A percentile compares a stretch with the other conserved stretches of the same genome.
phyloP scores from a whole-genome alignment of 2,113 vertebrate genomes.

The Vulpes ferrilata region DNA sequence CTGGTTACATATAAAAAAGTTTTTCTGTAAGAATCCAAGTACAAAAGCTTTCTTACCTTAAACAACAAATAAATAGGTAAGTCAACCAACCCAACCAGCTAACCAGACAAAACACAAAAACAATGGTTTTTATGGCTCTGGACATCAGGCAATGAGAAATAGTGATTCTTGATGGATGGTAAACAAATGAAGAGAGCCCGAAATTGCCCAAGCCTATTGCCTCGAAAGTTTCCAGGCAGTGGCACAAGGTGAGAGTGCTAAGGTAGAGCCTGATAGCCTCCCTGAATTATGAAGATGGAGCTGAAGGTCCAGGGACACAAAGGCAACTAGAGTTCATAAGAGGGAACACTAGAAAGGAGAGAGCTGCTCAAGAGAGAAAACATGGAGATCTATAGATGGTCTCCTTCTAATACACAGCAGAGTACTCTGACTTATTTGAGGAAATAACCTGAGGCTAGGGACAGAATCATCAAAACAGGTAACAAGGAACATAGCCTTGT shows the following conservation, averaged over 20 bases:
- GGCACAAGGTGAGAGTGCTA: not conserved
- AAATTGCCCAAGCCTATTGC: not conserved
- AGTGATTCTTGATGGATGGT: not conserved
- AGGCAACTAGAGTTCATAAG: not conserved
- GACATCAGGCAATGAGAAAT: not conserved
- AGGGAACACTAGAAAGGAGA: not conserved
- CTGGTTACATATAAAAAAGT: not conserved
- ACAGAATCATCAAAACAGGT: not conserved
- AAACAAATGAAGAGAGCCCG: not conserved
- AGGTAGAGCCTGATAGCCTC: not conserved
- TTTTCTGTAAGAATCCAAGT: not conserved
- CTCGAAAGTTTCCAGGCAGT: not conserved
- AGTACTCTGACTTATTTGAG: not conserved
- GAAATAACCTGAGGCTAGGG: not conserved
- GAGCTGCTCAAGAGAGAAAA: not conserved
- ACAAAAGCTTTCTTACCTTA: constrained; percentile 29
- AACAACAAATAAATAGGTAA: constrained; percentile 20
- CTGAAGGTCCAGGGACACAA: not conserved
- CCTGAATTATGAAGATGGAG: not conserved
- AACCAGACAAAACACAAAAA: constrained; percentile 39
- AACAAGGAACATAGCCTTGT: not conserved
- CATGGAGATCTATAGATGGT: not conserved
- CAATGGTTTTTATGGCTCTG: constrained; percentile 12
- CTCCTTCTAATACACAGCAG: not conserved
- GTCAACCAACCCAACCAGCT: not conserved